phyloP scores from a whole-genome alignment of 2,797 vertebrate species.

The Hylomyscus alleni region DNA sequence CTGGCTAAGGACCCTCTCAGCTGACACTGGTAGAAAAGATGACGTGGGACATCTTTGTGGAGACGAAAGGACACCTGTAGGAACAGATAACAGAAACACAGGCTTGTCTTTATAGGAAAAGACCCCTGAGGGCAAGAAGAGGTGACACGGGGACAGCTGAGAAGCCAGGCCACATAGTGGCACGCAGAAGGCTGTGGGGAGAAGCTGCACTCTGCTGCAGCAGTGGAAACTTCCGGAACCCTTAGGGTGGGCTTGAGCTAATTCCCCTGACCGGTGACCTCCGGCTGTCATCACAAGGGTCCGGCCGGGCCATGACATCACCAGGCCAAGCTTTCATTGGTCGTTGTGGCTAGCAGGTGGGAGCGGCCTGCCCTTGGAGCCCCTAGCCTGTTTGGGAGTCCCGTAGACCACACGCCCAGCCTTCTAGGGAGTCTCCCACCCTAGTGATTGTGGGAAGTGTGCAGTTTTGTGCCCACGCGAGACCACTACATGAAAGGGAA shows the following conservation, averaged over 20 bases:
- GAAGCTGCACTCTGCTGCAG: slow-evolving; percentile 30
- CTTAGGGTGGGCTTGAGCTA: slow-evolving; percentile 68
- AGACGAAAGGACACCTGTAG: slow-evolving; percentile 57
- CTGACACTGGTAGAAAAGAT: not conserved
- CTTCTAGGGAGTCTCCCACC: not conserved
- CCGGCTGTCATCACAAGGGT: slow-evolving; percentile 75
- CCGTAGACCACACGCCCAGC: not conserved
- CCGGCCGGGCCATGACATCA: slow-evolving; percentile 82
- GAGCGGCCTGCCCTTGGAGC: slow-evolving; percentile 68
- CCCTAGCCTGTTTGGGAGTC: not conserved
- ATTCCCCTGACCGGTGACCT: slow-evolving; percentile 67
- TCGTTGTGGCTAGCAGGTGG: slow-evolving; percentile 75
- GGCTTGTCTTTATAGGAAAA: not conserved
- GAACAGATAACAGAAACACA: not conserved
- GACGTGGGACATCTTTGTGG: not conserved
- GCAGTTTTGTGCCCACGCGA: not conserved
- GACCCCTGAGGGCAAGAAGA: not conserved
- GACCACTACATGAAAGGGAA: not conserved
- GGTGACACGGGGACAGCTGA: slow-evolving; percentile 44
- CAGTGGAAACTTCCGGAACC: slow-evolving; percentile 79
- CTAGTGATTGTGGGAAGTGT: not conserved
- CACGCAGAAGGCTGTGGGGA: slow-evolving; percentile 18
- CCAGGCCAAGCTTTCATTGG: slow-evolving; percentile 80
- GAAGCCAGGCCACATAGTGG: not conserved
- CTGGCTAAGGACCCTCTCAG: slow-evolving; percentile 5